phyloP scores from a whole-genome alignment of 2,888 invertebrate genomes.

The Gortyna flavago region DNA sequence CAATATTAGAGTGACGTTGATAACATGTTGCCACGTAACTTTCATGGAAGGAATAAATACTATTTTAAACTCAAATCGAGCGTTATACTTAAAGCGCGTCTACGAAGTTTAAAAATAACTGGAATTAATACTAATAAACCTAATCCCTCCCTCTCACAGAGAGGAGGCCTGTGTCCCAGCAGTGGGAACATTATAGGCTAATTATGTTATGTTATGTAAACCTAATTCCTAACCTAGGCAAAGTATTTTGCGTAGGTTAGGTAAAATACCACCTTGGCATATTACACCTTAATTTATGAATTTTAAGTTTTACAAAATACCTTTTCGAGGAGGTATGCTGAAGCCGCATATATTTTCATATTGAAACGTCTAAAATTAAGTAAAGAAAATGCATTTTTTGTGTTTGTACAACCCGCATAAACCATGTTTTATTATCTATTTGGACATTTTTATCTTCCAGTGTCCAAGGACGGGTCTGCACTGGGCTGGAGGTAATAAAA shows the following conservation, averaged over 20 bases:
- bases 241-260: background rate
- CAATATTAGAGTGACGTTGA: background rate
- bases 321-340: background rate
- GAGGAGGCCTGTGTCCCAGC: no score
- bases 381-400: constrained; percentile 58
- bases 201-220: no score
- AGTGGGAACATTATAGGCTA: no score
- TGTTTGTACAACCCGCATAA: constrained; percentile 51
- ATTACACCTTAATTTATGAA: constrained; percentile 6
- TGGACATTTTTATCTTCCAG: constrained; percentile 52
- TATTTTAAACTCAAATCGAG: background rate
- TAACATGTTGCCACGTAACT: background rate
- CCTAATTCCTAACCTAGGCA: background rate
- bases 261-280: constrained; percentile 20
- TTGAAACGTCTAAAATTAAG: constrained; percentile 25
- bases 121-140: constrained; percentile 22
- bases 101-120: constrained; percentile 12
- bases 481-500: constrained; percentile 56
- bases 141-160: no score
- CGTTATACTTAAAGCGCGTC: background rate
- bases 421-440: constrained; percentile 59
- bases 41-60: background rate
- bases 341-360: constrained; percentile 30
- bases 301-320: constrained; percentile 8
- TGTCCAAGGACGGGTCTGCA: constrained; percentile 54